phyloP scores from a whole-genome alignment of 2,888 invertebrate species.

The Apamea crenata region DNA sequence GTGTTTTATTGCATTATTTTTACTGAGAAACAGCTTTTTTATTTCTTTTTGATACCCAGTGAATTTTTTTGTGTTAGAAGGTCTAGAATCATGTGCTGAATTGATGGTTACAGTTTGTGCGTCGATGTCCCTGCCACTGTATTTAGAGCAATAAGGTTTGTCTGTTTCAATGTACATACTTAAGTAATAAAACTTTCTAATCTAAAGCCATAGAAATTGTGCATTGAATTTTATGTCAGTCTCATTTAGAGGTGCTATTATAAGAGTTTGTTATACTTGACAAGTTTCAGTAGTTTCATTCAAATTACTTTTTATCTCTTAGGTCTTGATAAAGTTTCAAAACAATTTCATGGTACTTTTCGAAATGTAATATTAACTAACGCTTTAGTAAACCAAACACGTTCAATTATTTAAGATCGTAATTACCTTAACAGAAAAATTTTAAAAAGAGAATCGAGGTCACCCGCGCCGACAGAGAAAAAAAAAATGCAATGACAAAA shows the following conservation, averaged over 20 bases:
- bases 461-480: conserved; percentile 67
- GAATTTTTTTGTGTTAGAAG: no score
- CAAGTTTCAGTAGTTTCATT: neutral
- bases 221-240: neutral
- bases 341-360: neutral
- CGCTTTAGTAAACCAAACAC: conserved; percentile 19
- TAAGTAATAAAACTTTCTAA: neutral
- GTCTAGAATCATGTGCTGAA: no score
- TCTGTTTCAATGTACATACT: neutral
- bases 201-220: neutral
- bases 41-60: no score
- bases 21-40: no score
- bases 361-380: neutral
- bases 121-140: neutral
- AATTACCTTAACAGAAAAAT: conserved; percentile 62
- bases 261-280: neutral
- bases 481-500: conserved; percentile 76
- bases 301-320: neutral
- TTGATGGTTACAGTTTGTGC: no score
- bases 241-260: no score
- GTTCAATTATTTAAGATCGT: conserved; percentile 48
- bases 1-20: no score
- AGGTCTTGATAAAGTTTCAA: neutral
- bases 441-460: conserved; percentile 75
- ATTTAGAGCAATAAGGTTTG: neutral